Percentiles rank a stretch among this genome's conserved stretches.
Conservation (phyloP, 2,888 invertebrate species). For the Pharmacophagus antenor region DNA sequence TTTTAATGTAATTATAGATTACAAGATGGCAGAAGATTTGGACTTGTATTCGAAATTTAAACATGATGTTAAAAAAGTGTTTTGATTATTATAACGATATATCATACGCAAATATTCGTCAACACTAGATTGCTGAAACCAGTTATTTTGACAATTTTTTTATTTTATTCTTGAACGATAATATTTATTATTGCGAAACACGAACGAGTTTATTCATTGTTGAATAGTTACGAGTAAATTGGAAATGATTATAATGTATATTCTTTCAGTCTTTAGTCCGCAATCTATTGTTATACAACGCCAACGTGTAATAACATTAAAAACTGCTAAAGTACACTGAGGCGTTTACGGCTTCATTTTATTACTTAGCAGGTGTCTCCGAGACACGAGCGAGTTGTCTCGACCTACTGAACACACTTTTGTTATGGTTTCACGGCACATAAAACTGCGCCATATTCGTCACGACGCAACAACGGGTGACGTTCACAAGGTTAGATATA, state of each 20-base stretch:
- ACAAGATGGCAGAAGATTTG: too few species aligned
- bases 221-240: too few species aligned
- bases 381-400: conserved; percentile 36
- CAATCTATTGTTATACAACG: background rate
- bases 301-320: conserved; percentile 5
- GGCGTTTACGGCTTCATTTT: conserved; percentile 41
- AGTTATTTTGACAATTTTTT: too few species aligned
- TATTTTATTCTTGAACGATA: too few species aligned
- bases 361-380: conserved; percentile 51
- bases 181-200: too few species aligned
- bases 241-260: background rate
- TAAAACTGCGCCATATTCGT: conserved; percentile 8
- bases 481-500: conserved; percentile 13
- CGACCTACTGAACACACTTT: conserved; percentile 54
- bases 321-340: conserved; percentile 12
- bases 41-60: too few species aligned
- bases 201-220: too few species aligned
- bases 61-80: too few species aligned
- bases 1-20: too few species aligned
- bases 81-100: too few species aligned
- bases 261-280: background rate
- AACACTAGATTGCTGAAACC: too few species aligned
- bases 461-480: conserved; percentile 6
- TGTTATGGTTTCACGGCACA: conserved; percentile 34
- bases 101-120: too few species aligned